Evolutionary conservation across 1,140 invertebrate genomes (phyloP), one percentile per base, ranked within the genome.

Genomic region (Drosophila paulistorum): DNA sequence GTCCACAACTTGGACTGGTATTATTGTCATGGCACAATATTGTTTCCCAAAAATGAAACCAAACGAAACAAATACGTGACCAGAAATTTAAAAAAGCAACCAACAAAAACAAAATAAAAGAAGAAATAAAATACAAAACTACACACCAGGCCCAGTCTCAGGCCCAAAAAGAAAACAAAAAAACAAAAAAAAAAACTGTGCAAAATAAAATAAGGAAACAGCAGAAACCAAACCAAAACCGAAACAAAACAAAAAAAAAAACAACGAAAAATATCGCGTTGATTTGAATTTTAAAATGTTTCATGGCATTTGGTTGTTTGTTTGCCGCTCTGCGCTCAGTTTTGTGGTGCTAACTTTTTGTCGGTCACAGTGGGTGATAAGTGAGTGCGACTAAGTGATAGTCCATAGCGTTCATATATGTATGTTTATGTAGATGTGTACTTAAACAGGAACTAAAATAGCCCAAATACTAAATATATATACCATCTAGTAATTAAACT

Each of bases 201-300:
- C 61, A 64, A 58, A 42, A 65, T 58, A 17, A 37, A 69, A 62
- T 66, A 71, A 79, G 70, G 63, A 68, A 58, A 33, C 48, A 45
- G 73, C 68, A 67, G 77, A 84, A 81, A 72, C 81, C 67, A 76
- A 70, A 65, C 58, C 66, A 70, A 51, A 63, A 51, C 64, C 41
- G 35, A 17, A 60, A 65, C 69, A 79, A 86, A 87, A 87, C 79
- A 83, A 87, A 84, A 84, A 87, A 87, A 86, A 79, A 79, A 82
- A 72, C 45, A 23, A 51, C 7, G 20, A 51, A 51, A 51, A 51
- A 51, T 23, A 51, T 87, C 84, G 83, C 84, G 83, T 87, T 87
- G 84, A 87, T 87, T 87, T 87, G 83, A 87, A 87, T 87, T 87
- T 87, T 87, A 87, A 85, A 87, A 87, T 87, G 84, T 87, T 80